Percentiles rank a stretch among this genome's conserved stretches.
phyloP scores from a whole-genome alignment of 2,797 vertebrate genomes.

The Siniperca undulata region DNA sequence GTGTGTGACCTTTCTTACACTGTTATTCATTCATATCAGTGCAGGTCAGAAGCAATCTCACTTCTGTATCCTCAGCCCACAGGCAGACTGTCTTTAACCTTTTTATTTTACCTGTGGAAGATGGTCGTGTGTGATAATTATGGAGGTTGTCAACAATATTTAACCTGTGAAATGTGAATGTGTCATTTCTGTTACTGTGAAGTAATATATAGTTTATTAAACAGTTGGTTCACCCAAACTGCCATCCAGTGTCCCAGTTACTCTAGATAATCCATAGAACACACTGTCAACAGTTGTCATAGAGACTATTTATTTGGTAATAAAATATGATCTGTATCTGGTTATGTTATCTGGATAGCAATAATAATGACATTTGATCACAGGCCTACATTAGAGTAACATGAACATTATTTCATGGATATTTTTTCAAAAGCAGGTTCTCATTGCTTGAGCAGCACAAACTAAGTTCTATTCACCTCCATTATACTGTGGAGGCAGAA shows the following conservation, averaged over 20 bases:
- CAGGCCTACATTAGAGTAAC: not conserved
- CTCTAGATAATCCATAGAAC: not conserved
- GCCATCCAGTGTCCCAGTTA: not conserved
- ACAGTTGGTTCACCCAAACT: not conserved
- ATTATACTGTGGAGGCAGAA: not conserved
- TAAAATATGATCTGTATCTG: not conserved
- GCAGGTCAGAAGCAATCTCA: conserved; percentile 1
- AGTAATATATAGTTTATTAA: not conserved
- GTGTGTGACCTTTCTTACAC: conserved; percentile 27
- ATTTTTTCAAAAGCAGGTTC: no score
- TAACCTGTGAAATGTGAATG: not conserved
- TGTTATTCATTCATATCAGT: conserved; percentile 15
- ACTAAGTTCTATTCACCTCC: not conserved
- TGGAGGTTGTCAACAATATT: not conserved
- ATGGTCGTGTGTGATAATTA: not conserved
- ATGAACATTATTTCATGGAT: no score
- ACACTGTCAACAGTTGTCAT: not conserved
- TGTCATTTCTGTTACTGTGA: not conserved
- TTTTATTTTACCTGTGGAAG: not conserved
- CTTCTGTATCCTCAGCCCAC: not conserved
- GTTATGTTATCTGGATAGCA: not conserved
- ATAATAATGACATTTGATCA: not conserved
- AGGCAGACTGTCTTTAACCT: not conserved
- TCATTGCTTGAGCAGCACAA: not conserved
- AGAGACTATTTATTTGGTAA: not conserved